These are phyloP conservation scores for Tachycineta bicolor DNA, from an alignment of 2,113 vertebrate species.

Conservation along the genomic window DNA sequence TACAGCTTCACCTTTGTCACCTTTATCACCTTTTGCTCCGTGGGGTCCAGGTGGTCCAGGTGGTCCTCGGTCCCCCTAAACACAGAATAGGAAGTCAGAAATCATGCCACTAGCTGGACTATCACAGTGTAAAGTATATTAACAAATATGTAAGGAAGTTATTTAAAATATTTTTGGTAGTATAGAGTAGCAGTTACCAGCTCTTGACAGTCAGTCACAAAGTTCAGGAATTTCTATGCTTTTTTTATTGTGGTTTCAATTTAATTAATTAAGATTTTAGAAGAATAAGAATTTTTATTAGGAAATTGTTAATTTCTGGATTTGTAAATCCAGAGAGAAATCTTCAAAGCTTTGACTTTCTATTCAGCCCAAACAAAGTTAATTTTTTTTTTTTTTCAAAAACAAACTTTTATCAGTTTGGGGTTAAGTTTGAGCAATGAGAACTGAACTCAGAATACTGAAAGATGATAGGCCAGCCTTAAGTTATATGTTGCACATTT, in stretches of 20 bases:
- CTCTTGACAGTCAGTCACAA: background rate
- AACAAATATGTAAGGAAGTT: background rate
- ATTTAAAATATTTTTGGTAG: background rate
- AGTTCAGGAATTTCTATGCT: background rate
- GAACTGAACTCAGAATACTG: background rate
- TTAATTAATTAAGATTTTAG: background rate
- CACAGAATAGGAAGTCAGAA: background rate
- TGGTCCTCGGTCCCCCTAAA: slow-evolving; percentile 57
- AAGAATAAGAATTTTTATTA: background rate
- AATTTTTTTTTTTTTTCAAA: background rate
- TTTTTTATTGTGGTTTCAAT: background rate
- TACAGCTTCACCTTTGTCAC: slow-evolving; percentile 80
- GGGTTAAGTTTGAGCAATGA: background rate
- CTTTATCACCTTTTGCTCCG: slow-evolving; percentile 79
- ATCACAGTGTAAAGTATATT: background rate
- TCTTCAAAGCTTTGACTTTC: background rate
- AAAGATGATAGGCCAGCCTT: background rate
- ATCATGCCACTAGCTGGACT: background rate
- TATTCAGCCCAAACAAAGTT: background rate
- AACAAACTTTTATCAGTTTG: background rate
- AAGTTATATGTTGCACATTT: background rate
- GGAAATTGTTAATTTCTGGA: background rate
- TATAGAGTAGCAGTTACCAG: background rate
- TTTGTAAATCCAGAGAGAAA: background rate
- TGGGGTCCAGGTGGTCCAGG: slow-evolving; percentile 73